Evolutionary conservation across 2,113 vertebrate species (phyloP).

Genomic region (Hoplias malabaricus): DNA sequence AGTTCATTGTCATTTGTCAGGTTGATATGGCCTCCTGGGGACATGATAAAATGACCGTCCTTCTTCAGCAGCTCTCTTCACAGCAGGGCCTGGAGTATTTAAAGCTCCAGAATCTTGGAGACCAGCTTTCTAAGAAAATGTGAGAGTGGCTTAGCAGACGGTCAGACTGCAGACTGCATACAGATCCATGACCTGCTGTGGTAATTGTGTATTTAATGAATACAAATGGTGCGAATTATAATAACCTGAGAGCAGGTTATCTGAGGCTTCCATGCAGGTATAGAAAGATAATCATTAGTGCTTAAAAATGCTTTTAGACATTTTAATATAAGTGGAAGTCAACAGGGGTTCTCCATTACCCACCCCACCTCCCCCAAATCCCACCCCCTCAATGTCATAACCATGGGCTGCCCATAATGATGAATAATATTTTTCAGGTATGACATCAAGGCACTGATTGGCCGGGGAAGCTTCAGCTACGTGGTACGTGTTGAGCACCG

Average conservation of each 20-base stretch:
- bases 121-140: neutral
- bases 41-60: constrained; percentile 9
- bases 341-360: neutral
- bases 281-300: neutral
- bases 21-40: constrained; percentile 11
- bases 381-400: neutral
- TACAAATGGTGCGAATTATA: constrained; percentile 20
- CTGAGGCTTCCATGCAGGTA: neutral
- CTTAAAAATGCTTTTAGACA: neutral
- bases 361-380: too few relatives aligned
- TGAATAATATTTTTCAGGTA: constrained; percentile 61
- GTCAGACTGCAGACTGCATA: neutral
- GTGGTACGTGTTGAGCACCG: constrained; percentile 68
- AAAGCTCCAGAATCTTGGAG: neutral
- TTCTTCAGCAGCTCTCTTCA: constrained; percentile 17
- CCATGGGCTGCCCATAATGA: neutral
- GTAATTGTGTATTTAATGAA: constrained; percentile 24
- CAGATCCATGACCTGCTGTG: neutral
- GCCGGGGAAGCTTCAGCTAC: constrained; percentile 66
- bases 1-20: constrained; percentile 28
- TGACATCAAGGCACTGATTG: constrained; percentile 72
- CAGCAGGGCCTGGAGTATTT: constrained; percentile 19
- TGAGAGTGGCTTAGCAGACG: neutral
- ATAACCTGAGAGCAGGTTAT: constrained; percentile 5
- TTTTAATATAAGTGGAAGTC: neutral